Evolutionary conservation across 2,113 vertebrate species (phyloP).

Genomic region (Collichthys lucidus): DNA sequence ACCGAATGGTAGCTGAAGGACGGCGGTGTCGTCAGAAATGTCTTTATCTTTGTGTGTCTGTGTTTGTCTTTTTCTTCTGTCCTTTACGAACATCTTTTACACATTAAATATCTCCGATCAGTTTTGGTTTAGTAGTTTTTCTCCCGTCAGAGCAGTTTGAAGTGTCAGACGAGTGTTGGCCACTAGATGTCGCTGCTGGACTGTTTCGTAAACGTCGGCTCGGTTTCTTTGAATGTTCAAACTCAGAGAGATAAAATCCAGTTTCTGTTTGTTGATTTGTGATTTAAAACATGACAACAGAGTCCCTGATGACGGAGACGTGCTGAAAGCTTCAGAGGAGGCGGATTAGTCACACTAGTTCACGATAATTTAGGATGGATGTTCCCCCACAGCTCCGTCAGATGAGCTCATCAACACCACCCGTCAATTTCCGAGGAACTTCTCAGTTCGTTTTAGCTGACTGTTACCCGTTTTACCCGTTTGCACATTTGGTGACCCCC

Average conservation of each 20-base stretch:
- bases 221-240: background rate
- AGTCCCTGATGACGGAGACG: too few relatives aligned
- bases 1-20: constrained; percentile 80
- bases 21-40: background rate
- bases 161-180: background rate
- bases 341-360: background rate
- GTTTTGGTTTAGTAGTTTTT: background rate
- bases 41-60: constrained; percentile 21
- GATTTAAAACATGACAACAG: background rate
- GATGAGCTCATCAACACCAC: background rate
- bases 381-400: background rate
- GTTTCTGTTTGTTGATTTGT: background rate
- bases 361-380: background rate
- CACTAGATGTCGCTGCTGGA: constrained; percentile 57
- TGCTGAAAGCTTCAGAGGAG: background rate
- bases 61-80: constrained; percentile 20
- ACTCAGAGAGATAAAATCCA: too few relatives aligned
- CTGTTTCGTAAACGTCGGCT: background rate
- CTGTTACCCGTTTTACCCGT: too few relatives aligned
- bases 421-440: too few relatives aligned
- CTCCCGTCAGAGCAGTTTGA: background rate
- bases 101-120: constrained; percentile 21
- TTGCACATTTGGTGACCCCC: background rate
- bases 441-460: too few relatives aligned
- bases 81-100: background rate